Evolutionary conservation across 2,113 vertebrate genomes (phyloP).

Genomic region (Urocynchramus pylzowi): DNA sequence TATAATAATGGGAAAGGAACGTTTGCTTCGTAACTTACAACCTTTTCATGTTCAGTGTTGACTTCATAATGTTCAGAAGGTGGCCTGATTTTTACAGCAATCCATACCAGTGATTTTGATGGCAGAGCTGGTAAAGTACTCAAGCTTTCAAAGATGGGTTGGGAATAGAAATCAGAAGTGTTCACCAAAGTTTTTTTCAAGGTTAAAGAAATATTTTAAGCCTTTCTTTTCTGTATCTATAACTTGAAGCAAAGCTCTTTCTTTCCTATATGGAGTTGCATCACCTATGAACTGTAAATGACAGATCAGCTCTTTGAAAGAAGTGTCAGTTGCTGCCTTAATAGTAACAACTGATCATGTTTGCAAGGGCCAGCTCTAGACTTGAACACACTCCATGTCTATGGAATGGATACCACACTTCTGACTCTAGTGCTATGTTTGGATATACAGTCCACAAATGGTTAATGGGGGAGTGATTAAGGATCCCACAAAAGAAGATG

Average conservation of each 20-base stretch:
- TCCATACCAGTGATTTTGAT: not conserved
- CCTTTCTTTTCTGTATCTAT: not conserved
- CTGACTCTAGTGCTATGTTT: not conserved
- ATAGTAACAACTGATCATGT: not conserved
- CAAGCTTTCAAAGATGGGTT: not conserved
- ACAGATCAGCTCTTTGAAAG: not conserved
- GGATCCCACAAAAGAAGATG: not conserved
- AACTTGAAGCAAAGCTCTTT: not conserved
- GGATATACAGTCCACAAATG: not conserved
- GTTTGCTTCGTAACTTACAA: not conserved
- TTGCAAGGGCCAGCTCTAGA: not conserved
- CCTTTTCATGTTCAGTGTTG: not conserved
- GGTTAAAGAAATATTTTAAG: not conserved
- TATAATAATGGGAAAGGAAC: not conserved
- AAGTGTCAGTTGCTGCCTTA: not conserved
- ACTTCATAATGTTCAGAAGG: not conserved
- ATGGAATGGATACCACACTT: not conserved
- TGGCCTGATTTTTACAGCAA: not conserved
- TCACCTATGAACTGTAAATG: not conserved
- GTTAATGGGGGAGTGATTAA: not conserved
- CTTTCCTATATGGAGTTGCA: not conserved
- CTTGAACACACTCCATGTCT: not conserved
- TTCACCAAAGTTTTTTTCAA: not conserved
- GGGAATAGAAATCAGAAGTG: not conserved
- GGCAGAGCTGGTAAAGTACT: not conserved